Percentiles rank a stretch among this genome's conserved stretches.
Evolutionary conservation across 2,113 vertebrate genomes (phyloP).

Genomic region (Poicephalus meyeri): DNA sequence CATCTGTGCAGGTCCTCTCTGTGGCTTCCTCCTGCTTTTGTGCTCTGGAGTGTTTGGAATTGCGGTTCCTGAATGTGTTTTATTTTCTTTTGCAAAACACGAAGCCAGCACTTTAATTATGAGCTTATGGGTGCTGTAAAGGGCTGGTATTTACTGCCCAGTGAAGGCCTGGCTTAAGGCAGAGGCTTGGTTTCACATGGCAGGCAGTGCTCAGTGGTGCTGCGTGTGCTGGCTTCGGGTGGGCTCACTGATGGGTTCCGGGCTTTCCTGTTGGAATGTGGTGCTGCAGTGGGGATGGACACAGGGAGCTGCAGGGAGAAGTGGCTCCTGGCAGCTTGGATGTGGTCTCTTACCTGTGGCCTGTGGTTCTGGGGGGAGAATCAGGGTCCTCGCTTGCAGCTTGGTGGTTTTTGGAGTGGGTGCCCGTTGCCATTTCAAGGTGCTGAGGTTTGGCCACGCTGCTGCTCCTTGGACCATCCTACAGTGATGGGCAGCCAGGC

Average conservation of each 20-base stretch:
- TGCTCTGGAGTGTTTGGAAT: not conserved
- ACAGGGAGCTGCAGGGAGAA: not conserved
- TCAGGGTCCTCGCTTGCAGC: not conserved
- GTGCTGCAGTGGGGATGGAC: not conserved
- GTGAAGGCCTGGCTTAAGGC: slow-evolving; percentile 35
- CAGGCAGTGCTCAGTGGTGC: not conserved
- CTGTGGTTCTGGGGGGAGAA: not conserved
- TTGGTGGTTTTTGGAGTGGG: not conserved
- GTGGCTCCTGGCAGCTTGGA: not conserved
- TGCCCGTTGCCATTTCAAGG: accelerated
- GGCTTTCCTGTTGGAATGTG: not conserved
- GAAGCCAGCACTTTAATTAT: not conserved
- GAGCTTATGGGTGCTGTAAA: not conserved
- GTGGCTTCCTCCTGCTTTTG: not conserved
- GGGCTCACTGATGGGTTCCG: not conserved
- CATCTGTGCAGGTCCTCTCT: accelerated
- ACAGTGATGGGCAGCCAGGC: not conserved
- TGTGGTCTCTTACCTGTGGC: not conserved
- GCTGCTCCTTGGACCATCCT: not conserved
- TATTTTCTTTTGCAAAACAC: not conserved
- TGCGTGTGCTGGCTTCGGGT: slow-evolving; percentile 57
- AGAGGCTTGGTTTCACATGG: not conserved
- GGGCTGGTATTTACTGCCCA: slow-evolving; percentile 1
- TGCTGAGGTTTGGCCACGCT: accelerated
- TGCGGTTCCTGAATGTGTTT: not conserved